A percentile compares a stretch with the other conserved stretches of the same genome.
phyloP scores from a whole-genome alignment of 2,797 vertebrate species.

The Sebastes kiyomatsui region DNA sequence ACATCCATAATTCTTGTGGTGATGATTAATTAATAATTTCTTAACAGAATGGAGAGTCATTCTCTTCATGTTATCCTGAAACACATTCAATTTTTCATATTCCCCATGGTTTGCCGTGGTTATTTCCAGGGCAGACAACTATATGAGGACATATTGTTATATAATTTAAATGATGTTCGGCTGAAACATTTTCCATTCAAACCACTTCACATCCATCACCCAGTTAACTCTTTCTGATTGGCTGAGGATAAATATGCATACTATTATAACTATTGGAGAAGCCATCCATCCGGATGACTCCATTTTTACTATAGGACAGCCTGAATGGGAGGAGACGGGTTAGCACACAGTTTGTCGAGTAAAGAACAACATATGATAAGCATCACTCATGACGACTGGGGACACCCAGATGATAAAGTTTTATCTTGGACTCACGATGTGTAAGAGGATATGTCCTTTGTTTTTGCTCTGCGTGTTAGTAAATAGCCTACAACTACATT shows the following conservation, averaged over 20 bases:
- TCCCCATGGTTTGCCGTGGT: neutral
- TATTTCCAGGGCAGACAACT: neutral
- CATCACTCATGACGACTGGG: neutral
- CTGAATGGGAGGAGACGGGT: slow-evolving; percentile 71
- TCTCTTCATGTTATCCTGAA: neutral
- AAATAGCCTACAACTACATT: too few relatives aligned
- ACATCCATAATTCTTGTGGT: neutral
- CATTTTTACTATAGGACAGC: slow-evolving; percentile 97
- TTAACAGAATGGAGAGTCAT: neutral
- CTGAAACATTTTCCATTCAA: neutral
- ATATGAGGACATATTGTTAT: neutral
- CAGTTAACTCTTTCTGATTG: neutral
- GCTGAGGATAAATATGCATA: neutral
- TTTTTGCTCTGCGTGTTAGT: too few relatives aligned
- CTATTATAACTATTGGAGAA: slow-evolving; percentile 82
- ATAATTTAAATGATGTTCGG: neutral
- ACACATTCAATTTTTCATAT: neutral
- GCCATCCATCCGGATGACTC: slow-evolving; percentile 95
- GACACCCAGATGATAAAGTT: neutral
- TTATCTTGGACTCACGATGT: neutral
- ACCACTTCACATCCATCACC: neutral
- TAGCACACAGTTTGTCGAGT: neutral
- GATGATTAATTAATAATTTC: neutral
- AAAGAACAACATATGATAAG: neutral
- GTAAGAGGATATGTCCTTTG: too few relatives aligned